Evolutionary conservation across 2,113 vertebrate genomes (phyloP), one percentile per base, ranked within the genome.

Genomic region (Felis chaus): DNA sequence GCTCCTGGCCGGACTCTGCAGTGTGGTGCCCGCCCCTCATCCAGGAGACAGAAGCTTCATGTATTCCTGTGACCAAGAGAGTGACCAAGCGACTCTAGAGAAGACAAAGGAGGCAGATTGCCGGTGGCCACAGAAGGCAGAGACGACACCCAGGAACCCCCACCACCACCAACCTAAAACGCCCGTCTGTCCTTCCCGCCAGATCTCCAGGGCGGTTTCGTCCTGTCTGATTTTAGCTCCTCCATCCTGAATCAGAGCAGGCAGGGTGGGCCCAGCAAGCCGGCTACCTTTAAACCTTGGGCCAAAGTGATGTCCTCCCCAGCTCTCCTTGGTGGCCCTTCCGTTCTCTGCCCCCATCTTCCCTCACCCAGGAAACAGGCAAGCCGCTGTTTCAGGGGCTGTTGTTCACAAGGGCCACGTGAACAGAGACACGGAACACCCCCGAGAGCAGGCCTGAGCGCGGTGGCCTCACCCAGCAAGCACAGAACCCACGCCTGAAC

Each of bases 351-450:
- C 39, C 39, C 16, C 5, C 1, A 3, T 36, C 27, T 55, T 39
- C 18, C n/a, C 83, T 71, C 50, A 48, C 10, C 74, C 92, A 5
- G 39, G 39, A 80, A n/a, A 23, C 18, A 0, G 14, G 76, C 29
- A 0, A 13, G 0, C 36, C 12, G 19, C 9, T 9, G 2, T 29
- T 63, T 16, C 0, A 0, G 86, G 74, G 27, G 15, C 8, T 21
- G 7, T 6, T 29, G n/a, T 65, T 63, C 41, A 0, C 3, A 4
- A 25, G 23, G 88, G 3, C 1, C 21, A 23, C 9, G 18, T 3
- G 5, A n/a, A 16, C 36, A 16, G 61, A 76, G 48, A 29, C 8
- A 7, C 3, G 9, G 36, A 55, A 48, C 1, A 0, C 29, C 27
- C 57, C 36, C 36, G 1, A 3, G 1, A 14, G 53, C 55, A 13